phyloP scores from a whole-genome alignment of 2,888 invertebrate genomes.

The Hydraecia micacea region DNA sequence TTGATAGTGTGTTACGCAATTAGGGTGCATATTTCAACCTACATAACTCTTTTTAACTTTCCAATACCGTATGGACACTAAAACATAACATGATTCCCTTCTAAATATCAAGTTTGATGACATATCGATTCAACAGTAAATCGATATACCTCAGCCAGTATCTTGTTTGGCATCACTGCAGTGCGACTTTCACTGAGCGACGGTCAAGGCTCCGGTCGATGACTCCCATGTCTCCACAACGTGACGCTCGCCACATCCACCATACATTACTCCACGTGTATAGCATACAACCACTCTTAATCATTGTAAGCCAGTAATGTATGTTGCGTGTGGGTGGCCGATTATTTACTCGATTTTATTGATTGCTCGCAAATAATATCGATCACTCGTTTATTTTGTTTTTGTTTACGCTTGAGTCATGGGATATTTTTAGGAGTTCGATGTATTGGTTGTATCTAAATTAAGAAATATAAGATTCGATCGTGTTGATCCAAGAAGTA shows the following conservation, averaged over 20 bases:
- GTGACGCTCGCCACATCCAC: conserved; percentile 9
- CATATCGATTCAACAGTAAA: conserved; percentile 51
- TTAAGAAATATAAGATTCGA: neutral
- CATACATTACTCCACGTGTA: conserved; percentile 60
- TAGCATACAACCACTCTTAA: neutral
- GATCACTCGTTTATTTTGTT: conserved; percentile 50
- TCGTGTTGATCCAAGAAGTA: neutral
- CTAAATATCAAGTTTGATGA: conserved; percentile 6
- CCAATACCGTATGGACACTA: neutral
- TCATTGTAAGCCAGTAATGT: conserved; percentile 41
- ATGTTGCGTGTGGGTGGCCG: conserved; percentile 16
- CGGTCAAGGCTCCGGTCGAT: conserved; percentile 82
- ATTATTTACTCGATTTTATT: conserved; percentile 23
- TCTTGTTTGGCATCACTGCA: conserved; percentile 58
- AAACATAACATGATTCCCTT: conserved; percentile 1
- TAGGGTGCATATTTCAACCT: neutral
- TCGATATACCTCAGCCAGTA: conserved; percentile 45
- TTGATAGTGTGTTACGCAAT: neutral
- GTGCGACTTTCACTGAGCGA: conserved; percentile 77
- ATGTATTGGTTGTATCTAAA: conserved; percentile 3
- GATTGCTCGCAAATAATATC: conserved; percentile 47
- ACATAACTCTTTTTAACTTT: no score
- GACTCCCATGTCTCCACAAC: conserved; percentile 60
- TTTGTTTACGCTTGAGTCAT: conserved; percentile 40
- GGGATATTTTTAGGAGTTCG: conserved; percentile 25